phyloP scores from a whole-genome alignment of 2,888 invertebrate genomes.

The Melangyna quadrimaculata region DNA sequence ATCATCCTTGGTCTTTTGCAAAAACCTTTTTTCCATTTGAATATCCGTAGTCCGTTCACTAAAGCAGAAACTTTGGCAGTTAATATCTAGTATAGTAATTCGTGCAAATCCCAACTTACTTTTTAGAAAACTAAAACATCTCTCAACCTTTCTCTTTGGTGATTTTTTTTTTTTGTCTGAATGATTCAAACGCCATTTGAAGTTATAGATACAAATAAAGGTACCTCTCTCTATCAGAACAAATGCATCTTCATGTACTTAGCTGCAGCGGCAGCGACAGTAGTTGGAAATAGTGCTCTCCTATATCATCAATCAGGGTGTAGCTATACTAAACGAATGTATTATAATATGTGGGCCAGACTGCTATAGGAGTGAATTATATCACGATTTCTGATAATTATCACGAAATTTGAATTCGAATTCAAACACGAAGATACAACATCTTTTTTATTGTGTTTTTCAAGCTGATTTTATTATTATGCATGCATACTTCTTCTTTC shows the following conservation, averaged over 20 bases:
- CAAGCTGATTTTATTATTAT: not conserved
- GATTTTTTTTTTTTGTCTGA: not conserved
- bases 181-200: slow-evolving; percentile 5
- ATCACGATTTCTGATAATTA: slow-evolving; percentile 67
- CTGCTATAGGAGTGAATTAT: slow-evolving; percentile 26
- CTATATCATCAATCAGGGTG: slow-evolving; percentile 1
- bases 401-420: slow-evolving; percentile 48
- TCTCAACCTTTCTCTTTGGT: slow-evolving; percentile 24
- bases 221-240: not conserved
- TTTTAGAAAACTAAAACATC: not conserved
- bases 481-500: not conserved
- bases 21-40: not conserved
- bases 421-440: slow-evolving; percentile 27
- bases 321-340: slow-evolving; percentile 9
- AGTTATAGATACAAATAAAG: not conserved
- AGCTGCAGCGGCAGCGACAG: too few species aligned
- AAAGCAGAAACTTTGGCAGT: not conserved
- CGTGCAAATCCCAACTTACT: slow-evolving; percentile 46
- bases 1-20: not conserved
- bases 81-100: slow-evolving; percentile 1
- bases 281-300: not conserved
- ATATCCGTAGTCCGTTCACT: slow-evolving; percentile 1
- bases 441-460: not conserved
- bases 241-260: slow-evolving; percentile 14
- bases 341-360: slow-evolving; percentile 50